phyloP scores from a whole-genome alignment of 2,797 vertebrate genomes.

The Gymnodraco acuticeps region DNA sequence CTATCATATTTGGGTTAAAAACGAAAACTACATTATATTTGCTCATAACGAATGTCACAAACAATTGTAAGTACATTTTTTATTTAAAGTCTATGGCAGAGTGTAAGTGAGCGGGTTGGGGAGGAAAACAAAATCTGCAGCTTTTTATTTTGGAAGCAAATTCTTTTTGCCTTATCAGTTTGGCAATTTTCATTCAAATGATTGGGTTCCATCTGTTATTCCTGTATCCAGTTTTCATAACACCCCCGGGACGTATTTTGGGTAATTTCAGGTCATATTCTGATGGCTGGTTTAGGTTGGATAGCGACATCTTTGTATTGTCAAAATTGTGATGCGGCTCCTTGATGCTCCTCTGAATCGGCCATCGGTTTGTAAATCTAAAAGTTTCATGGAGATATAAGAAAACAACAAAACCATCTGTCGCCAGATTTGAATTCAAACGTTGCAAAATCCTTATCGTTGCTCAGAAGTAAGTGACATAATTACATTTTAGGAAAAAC shows the following conservation, averaged over 20 bases:
- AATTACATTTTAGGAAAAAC: too few relatives aligned
- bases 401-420: not conserved
- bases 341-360: not conserved
- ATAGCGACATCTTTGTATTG: too few relatives aligned
- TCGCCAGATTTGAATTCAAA: conserved; percentile 4
- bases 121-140: not conserved
- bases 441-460: not conserved
- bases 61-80: too few relatives aligned
- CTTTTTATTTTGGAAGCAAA: too few relatives aligned
- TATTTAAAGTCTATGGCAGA: too few relatives aligned
- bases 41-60: too few relatives aligned
- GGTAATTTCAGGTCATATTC: not conserved
- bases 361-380: not conserved
- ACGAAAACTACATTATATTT: too few relatives aligned
- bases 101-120: not conserved
- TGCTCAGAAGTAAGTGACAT: not conserved
- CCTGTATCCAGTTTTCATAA: not conserved
- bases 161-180: not conserved
- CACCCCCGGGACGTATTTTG: not conserved
- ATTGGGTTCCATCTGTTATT: not conserved
- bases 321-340: not conserved
- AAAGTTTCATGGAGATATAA: too few relatives aligned
- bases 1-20: too few relatives aligned
- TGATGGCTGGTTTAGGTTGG: not conserved
- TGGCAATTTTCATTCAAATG: not conserved